Conservation (phyloP, 2,888 invertebrate species). For the Prenolepis imparis region DNA sequence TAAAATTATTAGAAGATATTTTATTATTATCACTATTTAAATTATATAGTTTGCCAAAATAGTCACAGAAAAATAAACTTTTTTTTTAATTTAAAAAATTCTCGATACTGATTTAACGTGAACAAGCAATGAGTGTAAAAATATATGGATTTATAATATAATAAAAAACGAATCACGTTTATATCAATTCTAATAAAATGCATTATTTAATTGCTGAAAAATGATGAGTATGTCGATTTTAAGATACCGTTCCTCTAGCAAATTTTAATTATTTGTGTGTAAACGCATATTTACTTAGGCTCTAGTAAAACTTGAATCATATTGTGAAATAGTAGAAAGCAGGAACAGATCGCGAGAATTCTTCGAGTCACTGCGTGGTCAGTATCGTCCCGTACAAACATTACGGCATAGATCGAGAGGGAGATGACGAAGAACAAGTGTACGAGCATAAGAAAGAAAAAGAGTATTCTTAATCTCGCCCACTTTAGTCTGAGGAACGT, state of each 20-base stretch:
- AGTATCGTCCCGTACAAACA: slow-evolving; percentile 62
- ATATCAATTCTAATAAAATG: not conserved
- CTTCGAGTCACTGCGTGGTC: slow-evolving; percentile 74
- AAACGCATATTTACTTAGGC: slow-evolving; percentile 73
- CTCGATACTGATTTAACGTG: no score
- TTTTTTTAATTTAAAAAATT: no score
- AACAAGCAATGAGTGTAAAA: no score
- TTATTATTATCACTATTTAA: no score
- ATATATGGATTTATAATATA: not conserved
- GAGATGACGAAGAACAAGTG: slow-evolving; percentile 85
- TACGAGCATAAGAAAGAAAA: slow-evolving; percentile 85
- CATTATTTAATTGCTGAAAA: not conserved
- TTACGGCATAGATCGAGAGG: slow-evolving; percentile 83
- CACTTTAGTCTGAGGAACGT: slow-evolving; percentile 87
- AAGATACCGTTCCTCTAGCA: not conserved
- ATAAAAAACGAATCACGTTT: not conserved
- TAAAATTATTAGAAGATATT: no score
- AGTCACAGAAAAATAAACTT: not conserved
- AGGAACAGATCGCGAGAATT: slow-evolving; percentile 77
- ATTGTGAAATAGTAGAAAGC: slow-evolving; percentile 69
- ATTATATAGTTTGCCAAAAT: not conserved
- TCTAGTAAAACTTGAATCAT: slow-evolving; percentile 80
- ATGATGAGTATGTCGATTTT: not conserved
- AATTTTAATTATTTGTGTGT: not conserved
- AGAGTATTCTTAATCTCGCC: slow-evolving; percentile 87